A percentile compares a stretch with the other conserved stretches of the same genome.
phyloP scores from a whole-genome alignment of 2,113 vertebrate genomes.

The Dromiciops gliroides region DNA sequence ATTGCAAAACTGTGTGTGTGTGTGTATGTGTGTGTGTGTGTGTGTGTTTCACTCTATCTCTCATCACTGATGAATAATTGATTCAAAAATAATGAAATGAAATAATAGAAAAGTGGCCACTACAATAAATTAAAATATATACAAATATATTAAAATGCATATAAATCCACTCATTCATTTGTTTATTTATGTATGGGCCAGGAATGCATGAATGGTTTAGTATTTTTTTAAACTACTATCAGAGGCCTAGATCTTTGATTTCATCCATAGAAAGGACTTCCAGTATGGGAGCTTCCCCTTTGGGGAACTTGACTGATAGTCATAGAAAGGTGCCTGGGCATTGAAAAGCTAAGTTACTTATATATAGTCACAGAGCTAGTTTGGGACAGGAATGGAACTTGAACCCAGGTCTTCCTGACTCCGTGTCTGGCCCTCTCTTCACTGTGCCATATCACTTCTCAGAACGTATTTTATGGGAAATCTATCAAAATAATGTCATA shows the following conservation, averaged over 20 bases:
- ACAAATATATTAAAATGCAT: background rate
- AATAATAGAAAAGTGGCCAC: background rate
- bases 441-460: background rate
- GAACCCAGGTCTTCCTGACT: background rate
- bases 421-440: background rate
- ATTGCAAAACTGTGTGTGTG: background rate
- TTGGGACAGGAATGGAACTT: background rate
- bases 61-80: background rate
- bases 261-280: background rate
- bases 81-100: background rate
- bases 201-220: background rate
- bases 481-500: background rate
- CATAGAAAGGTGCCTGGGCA: background rate
- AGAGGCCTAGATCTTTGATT: background rate
- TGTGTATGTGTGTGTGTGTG: background rate
- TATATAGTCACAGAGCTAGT: background rate
- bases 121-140: background rate
- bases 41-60: background rate
- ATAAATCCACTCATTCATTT: background rate
- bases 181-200: background rate
- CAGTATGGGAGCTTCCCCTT: background rate
- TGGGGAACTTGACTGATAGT: background rate
- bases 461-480: background rate
- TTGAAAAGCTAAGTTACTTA: background rate
- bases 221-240: background rate